phyloP scores from a whole-genome alignment of 2,113 vertebrate genomes.

The Antechinus flavipes region DNA sequence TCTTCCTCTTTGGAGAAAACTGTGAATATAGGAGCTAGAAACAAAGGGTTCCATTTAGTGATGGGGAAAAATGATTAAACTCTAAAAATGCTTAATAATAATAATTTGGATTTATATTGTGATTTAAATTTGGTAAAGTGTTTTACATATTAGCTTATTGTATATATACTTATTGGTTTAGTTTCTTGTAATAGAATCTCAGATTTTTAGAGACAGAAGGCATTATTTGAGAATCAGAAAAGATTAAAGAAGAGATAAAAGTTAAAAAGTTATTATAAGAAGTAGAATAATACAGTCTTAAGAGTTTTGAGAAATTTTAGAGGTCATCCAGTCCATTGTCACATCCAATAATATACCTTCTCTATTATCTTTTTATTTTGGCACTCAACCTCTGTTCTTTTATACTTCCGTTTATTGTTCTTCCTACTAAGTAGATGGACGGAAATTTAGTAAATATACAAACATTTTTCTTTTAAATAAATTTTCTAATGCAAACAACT shows the following conservation, averaged over 20 bases:
- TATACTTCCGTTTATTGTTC: background rate
- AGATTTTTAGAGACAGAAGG: conserved; percentile 13
- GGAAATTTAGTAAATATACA: conserved; percentile 32
- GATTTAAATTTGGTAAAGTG: background rate
- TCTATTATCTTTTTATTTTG: background rate
- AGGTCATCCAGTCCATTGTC: conserved; percentile 8
- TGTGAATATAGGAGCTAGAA: background rate
- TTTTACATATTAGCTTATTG: background rate
- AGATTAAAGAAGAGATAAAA: background rate
- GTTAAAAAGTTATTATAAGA: background rate
- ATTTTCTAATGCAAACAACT: conserved; percentile 5
- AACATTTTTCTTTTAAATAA: background rate
- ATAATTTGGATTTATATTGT: background rate
- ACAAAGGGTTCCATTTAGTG: background rate
- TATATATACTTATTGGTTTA: background rate
- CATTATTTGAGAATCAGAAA: background rate
- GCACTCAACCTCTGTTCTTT: background rate
- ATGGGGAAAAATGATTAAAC: background rate
- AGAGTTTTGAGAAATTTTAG: background rate
- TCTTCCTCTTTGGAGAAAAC: background rate
- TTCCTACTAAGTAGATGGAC: conserved; percentile 6
- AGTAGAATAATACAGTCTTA: background rate
- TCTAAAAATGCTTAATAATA: background rate
- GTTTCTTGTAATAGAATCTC: background rate
- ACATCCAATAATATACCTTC: background rate